Percentiles rank a stretch among this genome's conserved stretches.
These are phyloP conservation scores for Chaenogobius annularis DNA, from an alignment of 2,113 vertebrate species.

Conservation along the genomic window DNA sequence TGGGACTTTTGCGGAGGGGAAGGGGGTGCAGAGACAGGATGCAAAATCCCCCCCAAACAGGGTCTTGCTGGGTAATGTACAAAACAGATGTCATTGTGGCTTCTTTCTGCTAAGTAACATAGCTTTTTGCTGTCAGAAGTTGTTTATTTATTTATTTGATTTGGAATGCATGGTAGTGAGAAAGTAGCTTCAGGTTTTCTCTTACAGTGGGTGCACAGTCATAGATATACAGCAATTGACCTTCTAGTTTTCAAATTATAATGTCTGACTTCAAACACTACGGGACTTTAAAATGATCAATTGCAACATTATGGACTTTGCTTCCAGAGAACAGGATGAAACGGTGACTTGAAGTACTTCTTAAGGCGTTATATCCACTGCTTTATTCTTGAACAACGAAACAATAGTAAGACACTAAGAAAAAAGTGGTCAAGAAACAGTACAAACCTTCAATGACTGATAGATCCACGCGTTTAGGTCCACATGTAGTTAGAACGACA, in stretches of 20 bases:
- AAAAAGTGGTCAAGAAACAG: constrained; percentile 6
- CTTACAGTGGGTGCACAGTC: constrained; percentile 2
- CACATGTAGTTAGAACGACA: constrained; percentile 69
- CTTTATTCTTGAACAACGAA: not conserved
- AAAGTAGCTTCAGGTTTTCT: not conserved
- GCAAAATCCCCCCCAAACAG: constrained; percentile 37
- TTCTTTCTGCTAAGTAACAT: not conserved
- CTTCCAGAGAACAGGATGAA: not conserved
- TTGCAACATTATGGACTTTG: constrained; percentile 4
- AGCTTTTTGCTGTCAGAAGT: not conserved
- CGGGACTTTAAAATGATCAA: too few species aligned
- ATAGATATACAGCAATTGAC: constrained; percentile 28
- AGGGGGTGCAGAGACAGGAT: constrained; percentile 35
- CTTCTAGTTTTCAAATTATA: not conserved
- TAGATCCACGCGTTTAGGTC: constrained; percentile 57
- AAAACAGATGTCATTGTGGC: constrained; percentile 59
- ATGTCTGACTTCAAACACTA: constrained; percentile 14
- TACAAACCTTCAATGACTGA: constrained; percentile 72
- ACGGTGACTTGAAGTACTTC: not conserved
- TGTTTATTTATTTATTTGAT: not conserved
- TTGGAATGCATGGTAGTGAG: not conserved
- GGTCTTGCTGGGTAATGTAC: constrained; percentile 43
- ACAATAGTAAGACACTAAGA: not conserved
- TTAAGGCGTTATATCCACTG: not conserved
- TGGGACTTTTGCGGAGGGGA: not conserved